A percentile compares a stretch with the other conserved stretches of the same genome.
These are phyloP conservation scores for Cheilosia variabilis DNA, from an alignment of 2,888 invertebrate genomes.

Conservation along the genomic window DNA sequence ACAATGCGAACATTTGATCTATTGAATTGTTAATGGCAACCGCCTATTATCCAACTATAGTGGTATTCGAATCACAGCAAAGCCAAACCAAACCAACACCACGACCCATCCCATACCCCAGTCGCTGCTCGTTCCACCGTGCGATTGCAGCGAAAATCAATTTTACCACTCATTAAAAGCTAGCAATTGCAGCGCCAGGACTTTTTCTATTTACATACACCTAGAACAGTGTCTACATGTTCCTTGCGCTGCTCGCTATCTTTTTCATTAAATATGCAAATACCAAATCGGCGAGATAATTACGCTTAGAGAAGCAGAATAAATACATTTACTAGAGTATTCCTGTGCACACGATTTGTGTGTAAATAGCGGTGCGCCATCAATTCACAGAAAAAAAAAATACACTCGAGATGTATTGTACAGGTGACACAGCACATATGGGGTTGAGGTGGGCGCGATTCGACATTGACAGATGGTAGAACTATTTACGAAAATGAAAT, in stretches of 20 bases:
- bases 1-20: constrained; percentile 42
- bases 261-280: constrained; percentile 72
- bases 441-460: not conserved
- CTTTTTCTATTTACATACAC: constrained; percentile 35
- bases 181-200: constrained; percentile 17
- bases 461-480: not conserved
- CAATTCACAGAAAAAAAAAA: constrained; percentile 36
- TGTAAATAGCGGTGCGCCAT: constrained; percentile 46
- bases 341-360: constrained; percentile 1
- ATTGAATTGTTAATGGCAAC: constrained; percentile 59
- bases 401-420: too few species aligned
- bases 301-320: constrained; percentile 71
- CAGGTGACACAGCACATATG: not conserved
- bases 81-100: not conserved
- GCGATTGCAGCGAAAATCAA: constrained; percentile 53
- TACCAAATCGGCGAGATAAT: constrained; percentile 73
- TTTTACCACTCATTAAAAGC: constrained; percentile 51
- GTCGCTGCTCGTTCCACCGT: not conserved
- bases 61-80: constrained; percentile 24
- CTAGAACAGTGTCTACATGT: not conserved
- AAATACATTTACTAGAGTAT: constrained; percentile 60
- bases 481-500: not conserved
- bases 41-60: constrained; percentile 59
- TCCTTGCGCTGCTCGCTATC: constrained; percentile 27
- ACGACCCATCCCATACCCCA: not conserved